Evolutionary conservation across 2,888 invertebrate species (phyloP).

Genomic region (Chrysopilus asiliformis): DNA sequence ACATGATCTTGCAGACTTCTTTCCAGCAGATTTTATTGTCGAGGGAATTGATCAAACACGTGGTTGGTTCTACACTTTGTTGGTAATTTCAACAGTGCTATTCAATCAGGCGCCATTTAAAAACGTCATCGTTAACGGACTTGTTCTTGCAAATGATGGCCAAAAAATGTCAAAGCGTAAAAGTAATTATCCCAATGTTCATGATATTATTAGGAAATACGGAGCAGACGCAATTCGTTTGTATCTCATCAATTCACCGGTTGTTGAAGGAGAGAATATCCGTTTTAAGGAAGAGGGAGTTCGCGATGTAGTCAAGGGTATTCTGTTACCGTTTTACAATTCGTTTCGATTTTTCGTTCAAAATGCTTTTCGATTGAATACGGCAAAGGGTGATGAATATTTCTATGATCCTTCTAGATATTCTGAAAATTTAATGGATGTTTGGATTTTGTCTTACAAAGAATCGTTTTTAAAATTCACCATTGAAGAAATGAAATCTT

Average conservation of each 20-base stretch:
- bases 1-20: constrained; percentile 75
- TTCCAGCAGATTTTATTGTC: constrained; percentile 99
- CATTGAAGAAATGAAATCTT: constrained; percentile 84
- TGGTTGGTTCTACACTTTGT: constrained; percentile 96
- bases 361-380: constrained; percentile 71
- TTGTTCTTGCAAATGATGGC: constrained; percentile 89
- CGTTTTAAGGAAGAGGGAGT: constrained; percentile 97
- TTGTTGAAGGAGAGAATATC: constrained; percentile 92
- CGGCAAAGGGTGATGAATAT: constrained; percentile 46
- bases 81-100: constrained; percentile 89
- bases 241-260: constrained; percentile 95
- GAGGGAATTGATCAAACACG: constrained; percentile 97
- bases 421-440: constrained; percentile 64
- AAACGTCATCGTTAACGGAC: constrained; percentile 91
- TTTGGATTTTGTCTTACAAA: constrained; percentile 93
- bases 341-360: constrained; percentile 88
- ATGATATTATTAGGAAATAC: constrained; percentile 78
- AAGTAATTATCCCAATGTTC: constrained; percentile 96
- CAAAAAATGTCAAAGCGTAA: constrained; percentile 99
- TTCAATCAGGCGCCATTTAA: constrained; percentile 96
- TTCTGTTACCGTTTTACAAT: constrained; percentile 94
- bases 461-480: constrained; percentile 84
- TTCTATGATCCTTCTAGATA: constrained; percentile 41
- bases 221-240: constrained; percentile 94
- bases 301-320: constrained; percentile 89